Percentiles rank a stretch among this genome's conserved stretches.
phyloP scores from a whole-genome alignment of 2,797 vertebrate genomes.

The Spatula versicolor region DNA sequence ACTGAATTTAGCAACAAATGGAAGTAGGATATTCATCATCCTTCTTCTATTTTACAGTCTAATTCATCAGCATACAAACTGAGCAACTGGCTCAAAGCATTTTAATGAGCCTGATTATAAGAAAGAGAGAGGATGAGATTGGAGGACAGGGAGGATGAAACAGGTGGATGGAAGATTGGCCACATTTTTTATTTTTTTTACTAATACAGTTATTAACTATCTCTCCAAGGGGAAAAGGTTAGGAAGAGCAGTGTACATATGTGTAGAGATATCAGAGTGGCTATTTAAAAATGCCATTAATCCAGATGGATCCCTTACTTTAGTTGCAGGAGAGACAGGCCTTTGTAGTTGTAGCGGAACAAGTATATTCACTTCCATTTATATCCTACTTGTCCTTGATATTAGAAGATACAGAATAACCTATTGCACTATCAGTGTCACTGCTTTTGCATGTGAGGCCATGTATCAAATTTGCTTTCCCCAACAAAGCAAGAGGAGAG shows the following conservation, averaged over 20 bases:
- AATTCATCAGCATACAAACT: background rate
- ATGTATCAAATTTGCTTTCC: background rate
- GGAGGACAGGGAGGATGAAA: background rate
- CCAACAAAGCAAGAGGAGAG: background rate
- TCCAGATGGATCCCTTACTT: background rate
- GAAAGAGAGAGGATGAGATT: background rate
- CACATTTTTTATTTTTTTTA: background rate
- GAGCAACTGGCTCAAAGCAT: background rate
- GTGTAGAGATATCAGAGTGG: background rate
- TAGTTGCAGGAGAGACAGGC: background rate
- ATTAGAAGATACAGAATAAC: background rate
- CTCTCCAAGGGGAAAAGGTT: background rate
- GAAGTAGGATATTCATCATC: background rate
- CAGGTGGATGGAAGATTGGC: background rate
- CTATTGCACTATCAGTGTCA: background rate
- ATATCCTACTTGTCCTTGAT: background rate
- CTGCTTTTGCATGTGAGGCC: background rate
- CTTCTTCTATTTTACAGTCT: background rate
- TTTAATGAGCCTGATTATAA: background rate
- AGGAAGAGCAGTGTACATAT: background rate
- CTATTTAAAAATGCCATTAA: background rate
- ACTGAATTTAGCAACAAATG: background rate
- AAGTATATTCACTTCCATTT: background rate
- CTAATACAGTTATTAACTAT: background rate
- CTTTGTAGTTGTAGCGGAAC: background rate